Percentiles rank a stretch among this genome's conserved stretches.
phyloP scores from a whole-genome alignment of 1,140 invertebrate species.

The Caerostris darwini region DNA sequence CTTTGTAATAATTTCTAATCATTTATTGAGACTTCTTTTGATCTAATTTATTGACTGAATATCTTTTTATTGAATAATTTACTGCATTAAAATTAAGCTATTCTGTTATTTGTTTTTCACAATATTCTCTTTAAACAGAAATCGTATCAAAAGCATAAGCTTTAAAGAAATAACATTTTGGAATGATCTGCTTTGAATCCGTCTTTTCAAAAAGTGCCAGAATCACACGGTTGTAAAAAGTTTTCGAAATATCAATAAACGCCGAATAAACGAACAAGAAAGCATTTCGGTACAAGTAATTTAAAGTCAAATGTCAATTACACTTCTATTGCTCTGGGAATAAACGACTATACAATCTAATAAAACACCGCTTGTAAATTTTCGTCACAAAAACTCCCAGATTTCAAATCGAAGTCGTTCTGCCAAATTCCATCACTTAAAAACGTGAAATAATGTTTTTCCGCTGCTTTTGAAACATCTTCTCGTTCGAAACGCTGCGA shows the following conservation, averaged over 20 bases:
- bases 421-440: neutral
- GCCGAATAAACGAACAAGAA: neutral
- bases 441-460: neutral
- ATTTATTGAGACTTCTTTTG: no score
- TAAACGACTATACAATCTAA: neutral
- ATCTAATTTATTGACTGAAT: no score
- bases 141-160: no score
- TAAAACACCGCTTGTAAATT: neutral
- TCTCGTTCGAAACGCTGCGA: neutral
- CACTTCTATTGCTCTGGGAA: neutral
- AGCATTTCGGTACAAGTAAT: neutral
- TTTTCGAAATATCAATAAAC: neutral
- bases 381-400: conserved; percentile 12
- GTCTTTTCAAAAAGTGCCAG: neutral
- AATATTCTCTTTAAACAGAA: no score
- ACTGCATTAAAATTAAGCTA: no score
- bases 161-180: no score
- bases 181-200: no score
- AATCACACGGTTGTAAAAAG: neutral
- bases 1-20: no score
- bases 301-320: neutral
- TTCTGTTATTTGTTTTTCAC: no score
- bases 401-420: conserved; percentile 2
- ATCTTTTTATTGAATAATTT: no score
- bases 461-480: neutral